These are phyloP conservation scores for Columba janthina DNA, from an alignment of 2,113 vertebrate genomes.

Conservation along the genomic window DNA sequence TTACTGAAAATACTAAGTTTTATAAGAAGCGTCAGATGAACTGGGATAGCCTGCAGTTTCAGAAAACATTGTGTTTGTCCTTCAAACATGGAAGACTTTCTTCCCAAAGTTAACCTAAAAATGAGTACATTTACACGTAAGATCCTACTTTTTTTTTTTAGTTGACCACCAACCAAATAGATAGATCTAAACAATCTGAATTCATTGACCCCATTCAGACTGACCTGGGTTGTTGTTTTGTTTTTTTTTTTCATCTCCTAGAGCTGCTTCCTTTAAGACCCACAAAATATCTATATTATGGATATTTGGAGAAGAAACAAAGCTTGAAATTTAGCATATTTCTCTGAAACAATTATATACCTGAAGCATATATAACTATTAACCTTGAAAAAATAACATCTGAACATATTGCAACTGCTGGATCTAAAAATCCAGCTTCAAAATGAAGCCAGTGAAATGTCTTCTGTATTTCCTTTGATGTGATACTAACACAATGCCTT, in stretches of 20 bases:
- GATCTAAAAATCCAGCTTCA: constrained; percentile 19
- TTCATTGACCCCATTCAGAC: neutral
- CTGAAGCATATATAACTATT: constrained; percentile 8
- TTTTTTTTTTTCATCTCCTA: neutral
- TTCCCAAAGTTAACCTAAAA: neutral
- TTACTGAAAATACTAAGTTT: neutral
- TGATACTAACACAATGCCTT: neutral
- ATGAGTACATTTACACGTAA: neutral
- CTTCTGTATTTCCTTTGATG: neutral
- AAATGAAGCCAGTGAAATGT: neutral
- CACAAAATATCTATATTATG: neutral
- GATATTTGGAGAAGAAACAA: neutral
- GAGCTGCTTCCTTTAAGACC: neutral
- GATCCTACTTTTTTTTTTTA: neutral
- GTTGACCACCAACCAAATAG: neutral
- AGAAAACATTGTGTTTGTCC: neutral
- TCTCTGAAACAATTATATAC: constrained; percentile 31
- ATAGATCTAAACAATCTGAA: neutral
- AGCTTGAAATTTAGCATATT: neutral
- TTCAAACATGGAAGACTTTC: neutral
- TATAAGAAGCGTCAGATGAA: neutral
- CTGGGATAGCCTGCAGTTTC: neutral
- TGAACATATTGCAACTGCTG: neutral
- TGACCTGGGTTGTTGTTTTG: neutral
- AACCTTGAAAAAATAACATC: constrained; percentile 27